These are phyloP conservation scores for Hyalella azteca DNA, from an alignment of 2,888 invertebrate species.

Conservation along the genomic window DNA sequence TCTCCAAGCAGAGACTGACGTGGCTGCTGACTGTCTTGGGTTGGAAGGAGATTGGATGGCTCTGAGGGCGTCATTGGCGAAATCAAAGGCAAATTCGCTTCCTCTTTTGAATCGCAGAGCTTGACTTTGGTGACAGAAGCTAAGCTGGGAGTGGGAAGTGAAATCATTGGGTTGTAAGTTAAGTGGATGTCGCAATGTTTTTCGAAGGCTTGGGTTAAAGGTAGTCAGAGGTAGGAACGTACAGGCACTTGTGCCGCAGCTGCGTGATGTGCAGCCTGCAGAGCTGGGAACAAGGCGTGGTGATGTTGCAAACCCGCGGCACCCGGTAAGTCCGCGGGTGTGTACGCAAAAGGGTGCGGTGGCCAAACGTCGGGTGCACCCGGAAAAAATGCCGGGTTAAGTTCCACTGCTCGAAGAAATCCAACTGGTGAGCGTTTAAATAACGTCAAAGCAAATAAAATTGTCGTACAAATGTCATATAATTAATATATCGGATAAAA, in stretches of 20 bases:
- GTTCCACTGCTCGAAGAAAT: slow-evolving; percentile 73
- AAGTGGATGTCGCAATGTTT: slow-evolving; percentile 13
- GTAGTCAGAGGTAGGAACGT: slow-evolving; percentile 93
- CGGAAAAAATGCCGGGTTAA: slow-evolving; percentile 95
- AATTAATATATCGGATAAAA: too few species aligned
- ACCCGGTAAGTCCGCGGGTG: slow-evolving; percentile 69
- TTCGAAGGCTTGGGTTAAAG: slow-evolving; percentile 36
- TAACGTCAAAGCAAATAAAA: too few species aligned
- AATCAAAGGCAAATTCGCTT: slow-evolving; percentile 14
- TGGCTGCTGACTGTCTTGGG: slow-evolving; percentile 27
- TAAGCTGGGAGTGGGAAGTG: slow-evolving; percentile 1
- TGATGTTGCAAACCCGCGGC: slow-evolving; percentile 92
- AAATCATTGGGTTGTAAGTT: slow-evolving; percentile 11
- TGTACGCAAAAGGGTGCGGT: slow-evolving; percentile 70
- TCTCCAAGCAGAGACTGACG: slow-evolving; percentile 18
- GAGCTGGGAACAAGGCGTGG: slow-evolving; percentile 93
- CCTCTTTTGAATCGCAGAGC: background rate
- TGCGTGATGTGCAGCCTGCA: slow-evolving; percentile 68
- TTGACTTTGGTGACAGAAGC: slow-evolving; percentile 7
- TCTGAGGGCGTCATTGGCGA: background rate
- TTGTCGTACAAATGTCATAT: too few species aligned
- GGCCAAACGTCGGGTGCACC: slow-evolving; percentile 91
- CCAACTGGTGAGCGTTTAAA: too few species aligned
- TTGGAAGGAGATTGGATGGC: slow-evolving; percentile 34
- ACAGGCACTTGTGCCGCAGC: slow-evolving; percentile 87